Evolutionary conservation across 1,140 invertebrate species (phyloP).

Genomic region (Eubasilissa regina): DNA sequence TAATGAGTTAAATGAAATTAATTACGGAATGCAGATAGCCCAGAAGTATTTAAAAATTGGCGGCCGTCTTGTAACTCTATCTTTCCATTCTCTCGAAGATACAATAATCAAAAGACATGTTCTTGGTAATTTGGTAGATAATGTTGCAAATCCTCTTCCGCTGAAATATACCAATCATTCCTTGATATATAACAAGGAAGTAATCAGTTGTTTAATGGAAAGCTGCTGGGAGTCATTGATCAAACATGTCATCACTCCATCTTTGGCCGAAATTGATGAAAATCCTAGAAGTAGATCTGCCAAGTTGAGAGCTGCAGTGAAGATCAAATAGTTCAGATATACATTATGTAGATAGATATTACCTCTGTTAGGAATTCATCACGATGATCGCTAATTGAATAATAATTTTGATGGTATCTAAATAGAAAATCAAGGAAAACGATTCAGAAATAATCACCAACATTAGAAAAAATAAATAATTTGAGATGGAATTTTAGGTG

Average conservation of each 20-base stretch:
- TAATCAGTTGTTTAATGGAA: conserved; percentile 75
- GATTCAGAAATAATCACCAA: too few relatives aligned
- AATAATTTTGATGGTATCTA: too few relatives aligned
- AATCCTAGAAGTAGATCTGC: conserved; percentile 92
- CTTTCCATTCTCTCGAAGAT: conserved; percentile 96
- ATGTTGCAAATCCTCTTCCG: conserved; percentile 77
- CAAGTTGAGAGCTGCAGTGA: conserved; percentile 87
- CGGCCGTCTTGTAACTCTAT: conserved; percentile 86
- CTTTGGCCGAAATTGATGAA: conserved; percentile 79
- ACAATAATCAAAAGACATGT: conserved; percentile 95
- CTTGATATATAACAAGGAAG: conserved; percentile 72
- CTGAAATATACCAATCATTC: conserved; percentile 77
- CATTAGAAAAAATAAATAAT: too few relatives aligned
- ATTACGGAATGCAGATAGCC: conserved; percentile 89
- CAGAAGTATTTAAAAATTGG: conserved; percentile 83
- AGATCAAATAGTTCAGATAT: conserved; percentile 71
- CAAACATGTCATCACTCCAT: conserved; percentile 86
- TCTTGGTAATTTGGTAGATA: conserved; percentile 81
- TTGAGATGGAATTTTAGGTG: too few relatives aligned
- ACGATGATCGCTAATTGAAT: too few relatives aligned
- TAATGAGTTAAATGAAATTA: conserved; percentile 96
- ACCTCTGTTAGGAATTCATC: background rate
- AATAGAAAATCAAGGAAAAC: too few relatives aligned
- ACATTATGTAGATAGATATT: background rate
- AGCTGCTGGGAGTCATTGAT: conserved; percentile 84